Conservation (phyloP, 37 sponge, comb jelly and placozoan genomes). For the Halichondria panicea region DNA sequence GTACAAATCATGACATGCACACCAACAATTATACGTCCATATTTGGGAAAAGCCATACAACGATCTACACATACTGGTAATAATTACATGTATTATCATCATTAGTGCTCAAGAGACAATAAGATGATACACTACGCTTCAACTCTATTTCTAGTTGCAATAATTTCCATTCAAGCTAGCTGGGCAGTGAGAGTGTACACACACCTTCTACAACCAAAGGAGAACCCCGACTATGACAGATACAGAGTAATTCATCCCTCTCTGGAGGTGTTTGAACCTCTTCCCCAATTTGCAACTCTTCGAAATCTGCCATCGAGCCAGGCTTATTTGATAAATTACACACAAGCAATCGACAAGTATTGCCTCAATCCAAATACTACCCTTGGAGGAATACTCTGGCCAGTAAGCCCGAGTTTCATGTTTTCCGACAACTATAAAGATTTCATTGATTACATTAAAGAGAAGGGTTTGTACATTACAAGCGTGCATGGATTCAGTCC, state of each 20-base stretch:
- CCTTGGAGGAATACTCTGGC: constrained; percentile 44
- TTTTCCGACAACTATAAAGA: constrained; percentile 39
- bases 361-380: constrained; percentile 42
- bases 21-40: no score
- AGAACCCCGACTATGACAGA: constrained; percentile 51
- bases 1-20: neutral
- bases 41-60: no score
- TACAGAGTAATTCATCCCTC: constrained; percentile 40
- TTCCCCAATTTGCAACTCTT: constrained; percentile 46
- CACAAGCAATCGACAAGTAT: constrained; percentile 13
- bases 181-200: constrained; percentile 34
- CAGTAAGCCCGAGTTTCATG: constrained; percentile 15
- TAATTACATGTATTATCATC: neutral
- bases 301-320: neutral
- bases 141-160: neutral
- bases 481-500: constrained; percentile 48
- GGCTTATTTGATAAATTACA: constrained; percentile 24
- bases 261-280: constrained; percentile 3
- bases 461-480: constrained; percentile 32
- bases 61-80: neutral
- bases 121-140: neutral
- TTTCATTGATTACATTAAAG: constrained; percentile 27
- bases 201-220: constrained; percentile 20
- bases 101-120: neutral
- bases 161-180: neutral